phyloP scores from a whole-genome alignment of 2,888 invertebrate species.

The Phasia obesa region DNA sequence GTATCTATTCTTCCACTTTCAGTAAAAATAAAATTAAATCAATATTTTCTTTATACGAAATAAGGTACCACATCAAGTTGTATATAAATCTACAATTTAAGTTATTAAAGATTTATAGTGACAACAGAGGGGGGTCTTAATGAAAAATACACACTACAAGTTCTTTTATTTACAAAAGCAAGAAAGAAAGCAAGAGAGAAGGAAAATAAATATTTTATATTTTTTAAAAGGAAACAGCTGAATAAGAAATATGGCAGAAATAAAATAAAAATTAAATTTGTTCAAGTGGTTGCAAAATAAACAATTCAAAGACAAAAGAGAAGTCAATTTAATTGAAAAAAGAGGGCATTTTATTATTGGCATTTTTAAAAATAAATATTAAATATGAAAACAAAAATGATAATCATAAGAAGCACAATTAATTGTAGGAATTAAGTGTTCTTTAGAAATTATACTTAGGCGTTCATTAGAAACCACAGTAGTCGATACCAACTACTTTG shows the following conservation, averaged over 20 bases:
- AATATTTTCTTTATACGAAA: slow-evolving; percentile 18
- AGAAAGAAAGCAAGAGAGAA: too few relatives aligned
- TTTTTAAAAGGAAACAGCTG: background rate
- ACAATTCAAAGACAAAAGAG: background rate
- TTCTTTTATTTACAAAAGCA: background rate
- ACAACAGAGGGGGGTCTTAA: background rate
- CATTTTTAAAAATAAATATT: too few relatives aligned
- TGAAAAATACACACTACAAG: background rate
- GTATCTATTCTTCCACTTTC: background rate
- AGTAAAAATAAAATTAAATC: slow-evolving; percentile 35
- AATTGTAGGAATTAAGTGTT: too few relatives aligned
- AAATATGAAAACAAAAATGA: too few relatives aligned
- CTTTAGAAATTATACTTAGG: too few relatives aligned
- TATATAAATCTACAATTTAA: background rate
- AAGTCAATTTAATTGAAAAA: too few relatives aligned
- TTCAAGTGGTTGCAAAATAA: slow-evolving; percentile 2
- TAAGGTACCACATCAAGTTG: background rate
- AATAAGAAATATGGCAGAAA: background rate
- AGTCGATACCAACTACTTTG: too few relatives aligned
- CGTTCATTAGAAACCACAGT: too few relatives aligned
- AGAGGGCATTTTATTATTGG: too few relatives aligned
- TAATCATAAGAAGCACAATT: too few relatives aligned
- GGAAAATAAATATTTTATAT: slow-evolving; percentile 6
- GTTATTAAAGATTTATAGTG: slow-evolving; percentile 19
- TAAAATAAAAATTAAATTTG: slow-evolving; percentile 26